phyloP scores from a whole-genome alignment of 2,888 invertebrate genomes.

The Cerastis rubricosa region DNA sequence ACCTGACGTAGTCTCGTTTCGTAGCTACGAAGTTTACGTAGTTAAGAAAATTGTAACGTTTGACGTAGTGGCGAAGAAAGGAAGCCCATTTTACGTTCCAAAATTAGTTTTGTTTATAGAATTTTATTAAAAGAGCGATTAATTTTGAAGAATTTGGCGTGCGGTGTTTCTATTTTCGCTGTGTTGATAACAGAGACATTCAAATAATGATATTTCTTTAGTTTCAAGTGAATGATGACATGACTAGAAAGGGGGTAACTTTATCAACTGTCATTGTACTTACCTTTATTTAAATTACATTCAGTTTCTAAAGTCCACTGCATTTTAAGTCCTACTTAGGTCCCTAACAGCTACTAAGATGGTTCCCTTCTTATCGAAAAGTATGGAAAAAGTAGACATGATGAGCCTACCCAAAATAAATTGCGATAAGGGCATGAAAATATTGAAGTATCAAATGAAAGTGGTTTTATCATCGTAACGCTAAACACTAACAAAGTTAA shows the following conservation, averaged over 20 bases:
- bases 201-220: too few species aligned
- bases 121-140: background rate
- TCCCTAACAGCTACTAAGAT: too few species aligned
- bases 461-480: background rate
- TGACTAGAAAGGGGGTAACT: too few species aligned
- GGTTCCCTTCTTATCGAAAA: background rate
- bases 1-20: constrained; percentile 30
- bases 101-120: constrained; percentile 21
- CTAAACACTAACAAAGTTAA: background rate
- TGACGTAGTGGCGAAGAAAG: constrained; percentile 28
- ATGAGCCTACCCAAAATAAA: background rate
- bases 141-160: background rate
- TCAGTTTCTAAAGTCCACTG: too few species aligned
- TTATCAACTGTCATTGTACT: too few species aligned
- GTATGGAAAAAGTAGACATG: background rate
- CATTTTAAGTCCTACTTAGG: too few species aligned
- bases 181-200: background rate
- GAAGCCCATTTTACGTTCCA: constrained; percentile 1
- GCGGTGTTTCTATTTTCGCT: background rate
- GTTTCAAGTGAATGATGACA: too few species aligned
- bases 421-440: background rate
- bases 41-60: constrained; percentile 35
- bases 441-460: background rate
- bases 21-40: constrained; percentile 26
- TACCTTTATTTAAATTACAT: too few species aligned